Evolutionary conservation across 2,888 invertebrate genomes (phyloP).

Genomic region (Mystacides longicornis): DNA sequence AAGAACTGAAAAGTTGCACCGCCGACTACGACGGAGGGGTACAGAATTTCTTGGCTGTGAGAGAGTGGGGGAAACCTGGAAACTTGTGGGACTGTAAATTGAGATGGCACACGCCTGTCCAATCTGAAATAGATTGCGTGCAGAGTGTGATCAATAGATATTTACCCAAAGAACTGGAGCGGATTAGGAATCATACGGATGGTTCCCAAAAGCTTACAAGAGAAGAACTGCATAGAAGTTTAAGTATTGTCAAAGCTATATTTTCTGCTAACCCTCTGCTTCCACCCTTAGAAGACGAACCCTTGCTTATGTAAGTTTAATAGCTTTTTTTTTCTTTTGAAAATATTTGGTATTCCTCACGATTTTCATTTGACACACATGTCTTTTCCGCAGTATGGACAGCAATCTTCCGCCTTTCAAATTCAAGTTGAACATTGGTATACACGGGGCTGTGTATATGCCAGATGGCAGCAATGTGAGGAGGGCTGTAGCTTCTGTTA

Average conservation of each 20-base stretch:
- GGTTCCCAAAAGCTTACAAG: constrained; percentile 50
- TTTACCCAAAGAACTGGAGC: constrained; percentile 55
- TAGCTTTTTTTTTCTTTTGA: no score
- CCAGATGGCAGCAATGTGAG: constrained; percentile 66
- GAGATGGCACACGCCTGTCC: constrained; percentile 71
- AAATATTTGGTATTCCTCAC: no score
- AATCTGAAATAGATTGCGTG: constrained; percentile 59
- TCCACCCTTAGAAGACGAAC: constrained; percentile 62
- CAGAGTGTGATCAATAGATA: constrained; percentile 58
- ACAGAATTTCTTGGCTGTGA: constrained; percentile 62
- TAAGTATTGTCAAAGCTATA: constrained; percentile 59
- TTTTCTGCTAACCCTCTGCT: constrained; percentile 58
- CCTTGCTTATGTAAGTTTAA: constrained; percentile 48
- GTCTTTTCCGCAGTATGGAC: constrained; percentile 44
- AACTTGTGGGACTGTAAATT: constrained; percentile 58
- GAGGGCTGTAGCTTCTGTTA: constrained; percentile 49
- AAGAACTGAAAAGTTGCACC: constrained; percentile 55
- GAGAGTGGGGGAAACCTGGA: constrained; percentile 75
- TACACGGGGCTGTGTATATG: constrained; percentile 41
- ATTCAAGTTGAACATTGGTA: constrained; percentile 45
- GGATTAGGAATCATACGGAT: constrained; percentile 49
- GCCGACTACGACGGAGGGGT: constrained; percentile 56
- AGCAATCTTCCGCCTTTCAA: constrained; percentile 49
- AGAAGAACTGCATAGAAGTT: constrained; percentile 58
- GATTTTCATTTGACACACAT: no score